phyloP scores from a whole-genome alignment of 2,888 invertebrate genomes.

The Pegoplata infirma region DNA sequence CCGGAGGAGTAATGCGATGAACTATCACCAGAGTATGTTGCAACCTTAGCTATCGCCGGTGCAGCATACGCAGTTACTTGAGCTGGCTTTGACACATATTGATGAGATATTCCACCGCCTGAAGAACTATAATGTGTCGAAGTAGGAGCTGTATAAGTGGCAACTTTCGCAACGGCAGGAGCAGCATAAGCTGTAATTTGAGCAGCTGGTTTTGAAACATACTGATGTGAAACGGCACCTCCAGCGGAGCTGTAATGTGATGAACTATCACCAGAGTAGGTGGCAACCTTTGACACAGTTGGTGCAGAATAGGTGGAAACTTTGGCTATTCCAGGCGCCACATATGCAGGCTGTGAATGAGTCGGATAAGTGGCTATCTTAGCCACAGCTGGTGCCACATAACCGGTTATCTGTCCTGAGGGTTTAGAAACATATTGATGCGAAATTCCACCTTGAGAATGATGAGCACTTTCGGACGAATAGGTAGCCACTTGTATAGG shows the following conservation, averaged over 20 bases:
- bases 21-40: conserved; percentile 39
- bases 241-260: conserved; percentile 53
- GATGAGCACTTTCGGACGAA: conserved; percentile 14
- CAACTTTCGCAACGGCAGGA: conserved; percentile 59
- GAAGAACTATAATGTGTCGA: conserved; percentile 64
- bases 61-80: conserved; percentile 50
- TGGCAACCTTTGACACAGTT: conserved; percentile 62
- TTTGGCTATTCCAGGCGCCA: conserved; percentile 61
- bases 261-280: conserved; percentile 62
- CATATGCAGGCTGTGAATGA: conserved; percentile 58
- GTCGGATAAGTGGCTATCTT: conserved; percentile 63
- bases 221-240: conserved; percentile 68
- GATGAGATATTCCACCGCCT: conserved; percentile 60
- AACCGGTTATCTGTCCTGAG: conserved; percentile 51
- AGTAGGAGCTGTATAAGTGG: conserved; percentile 60
- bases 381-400: conserved; percentile 56
- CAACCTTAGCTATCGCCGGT: conserved; percentile 64
- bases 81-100: conserved; percentile 62
- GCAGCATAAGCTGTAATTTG: conserved; percentile 60
- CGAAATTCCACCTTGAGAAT: conserved; percentile 63
- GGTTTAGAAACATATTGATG: conserved; percentile 70
- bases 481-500: conserved; percentile 47
- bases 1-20: conserved; percentile 13
- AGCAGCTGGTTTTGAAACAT: conserved; percentile 68
- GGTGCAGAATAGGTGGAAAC: conserved; percentile 67